Evolutionary conservation across 2,797 vertebrate species (phyloP), one percentile per base, ranked within the genome.

Genomic region (Typhlichthys eigenmanni): DNA sequence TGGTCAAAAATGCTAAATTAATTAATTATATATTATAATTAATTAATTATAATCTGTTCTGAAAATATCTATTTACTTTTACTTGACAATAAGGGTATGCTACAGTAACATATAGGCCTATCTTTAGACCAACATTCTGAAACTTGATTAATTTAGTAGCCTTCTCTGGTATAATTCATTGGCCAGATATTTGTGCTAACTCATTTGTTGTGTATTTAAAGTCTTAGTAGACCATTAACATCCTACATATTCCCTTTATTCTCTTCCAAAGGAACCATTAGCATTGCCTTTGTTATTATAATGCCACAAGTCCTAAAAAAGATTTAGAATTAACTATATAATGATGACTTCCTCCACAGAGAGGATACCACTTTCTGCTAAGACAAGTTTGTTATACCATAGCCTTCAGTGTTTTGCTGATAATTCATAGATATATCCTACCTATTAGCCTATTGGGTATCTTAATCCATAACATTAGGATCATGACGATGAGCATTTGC

Each of bases 111-210:
- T 55, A 49, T 59, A 8, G 5, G 1, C 32, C n/a, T 2, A 14
- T 69, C 7, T 8, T 50, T 55, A 13, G 10, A 58, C 49, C 24
- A 46, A 32, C 51, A 66, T 47, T 60, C 54, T 58, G 53, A 51
- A 48, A 51, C 75, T 75, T 65, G 12, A 58, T 50, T 80, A 58
- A n/a, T 64, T 58, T 55, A 47, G 54, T 66, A 78, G 78, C 71
- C 70, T 75, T 72, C 72, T 72, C 74, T 71, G 75, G 56, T 86
- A 52, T 76, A 83, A 90, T 87, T 89, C 83, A 68, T 79, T 91
- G 85, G 71, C 85, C 86, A 93, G 93, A 91, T 93, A 91, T 95
- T 96, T 94, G 91, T 87, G 76, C 83, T 90, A 75, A 78, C 86
- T 87, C 88, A 92, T 91, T 92, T 84, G 88, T 91, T 80, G 71